Base-by-base conservation (phyloP, 35 echinoderm and acorn worm species). In the Anneissia japonica region DNA sequence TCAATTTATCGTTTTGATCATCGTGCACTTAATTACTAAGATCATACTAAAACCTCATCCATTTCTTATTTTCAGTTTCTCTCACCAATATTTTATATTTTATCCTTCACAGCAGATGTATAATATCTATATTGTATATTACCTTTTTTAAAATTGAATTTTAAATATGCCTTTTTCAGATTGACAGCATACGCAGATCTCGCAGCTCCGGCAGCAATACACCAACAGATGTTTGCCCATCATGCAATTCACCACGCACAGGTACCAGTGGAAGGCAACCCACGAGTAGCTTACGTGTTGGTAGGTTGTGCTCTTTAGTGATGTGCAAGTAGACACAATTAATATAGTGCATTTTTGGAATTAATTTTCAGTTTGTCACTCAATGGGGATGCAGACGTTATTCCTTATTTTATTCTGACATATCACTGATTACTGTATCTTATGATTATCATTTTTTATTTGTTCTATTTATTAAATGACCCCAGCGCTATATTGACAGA, bases 211-310 rank as follows among this genome's bases (percentile, higher is more conserved):
- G 82, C 94, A 38, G 82, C 84, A 87, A 72, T 90, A 79, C 92
- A 99, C 81, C 92, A 79, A 37, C 87, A 81, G 35, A 90, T 97
- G 36, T 84, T 97, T 32, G 87, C 92, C 21, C 96, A 93, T 51
- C 96, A 89, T 83, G 92, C 92, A 74, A 81, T 99, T 43, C 96
- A 64, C 51, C 51, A 99, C 38, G 92, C 91, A 38, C 96, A 99
- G 87, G 82, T 99, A 84, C 96, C 92, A 4, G 87, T 74, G 26
- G 80, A 82, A 30, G 92, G 94, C 72, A 92, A 86, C n/a, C 89
- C 92, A 4, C 76, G 92, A 81, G 34, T 99, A 36, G 85, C 96
- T 17, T 99, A 99, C 56, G 92, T 99, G 81, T 39, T 99, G 89
- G 96, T 99, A 99, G 73, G 96, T 95, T 75, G 9, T 19, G 39